phyloP scores from a whole-genome alignment of 1,140 invertebrate genomes.

The Ceratina japonica region DNA sequence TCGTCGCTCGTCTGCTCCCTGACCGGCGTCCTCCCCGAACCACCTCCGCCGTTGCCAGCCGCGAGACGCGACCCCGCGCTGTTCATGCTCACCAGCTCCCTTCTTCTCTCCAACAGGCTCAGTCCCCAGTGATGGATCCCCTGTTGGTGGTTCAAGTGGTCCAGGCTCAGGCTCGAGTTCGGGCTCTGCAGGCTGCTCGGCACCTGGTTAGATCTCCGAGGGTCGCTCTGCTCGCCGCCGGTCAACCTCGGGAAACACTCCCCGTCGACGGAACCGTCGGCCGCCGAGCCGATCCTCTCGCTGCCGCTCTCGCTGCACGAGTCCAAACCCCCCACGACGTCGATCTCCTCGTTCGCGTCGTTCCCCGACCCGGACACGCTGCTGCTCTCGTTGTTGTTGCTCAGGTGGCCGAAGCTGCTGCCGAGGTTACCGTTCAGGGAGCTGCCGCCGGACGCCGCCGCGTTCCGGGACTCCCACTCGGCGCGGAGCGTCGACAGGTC shows the following conservation, averaged over 20 bases:
- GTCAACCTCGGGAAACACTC: conserved; percentile 70
- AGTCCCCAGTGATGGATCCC: conserved; percentile 77
- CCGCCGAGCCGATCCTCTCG: conserved; percentile 82
- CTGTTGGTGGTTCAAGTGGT: conserved; percentile 75
- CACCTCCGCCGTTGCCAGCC: conserved; percentile 63
- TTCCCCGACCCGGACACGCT: conserved; percentile 86
- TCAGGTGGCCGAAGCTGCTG: conserved; percentile 66
- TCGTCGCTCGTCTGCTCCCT: conserved; percentile 75
- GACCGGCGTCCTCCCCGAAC: conserved; percentile 40
- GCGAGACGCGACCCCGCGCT: conserved; percentile 42
- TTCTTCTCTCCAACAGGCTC: conserved; percentile 74
- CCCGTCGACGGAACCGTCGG: conserved; percentile 82
- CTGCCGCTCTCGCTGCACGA: conserved; percentile 82
- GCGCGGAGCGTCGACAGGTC: conserved; percentile 88
- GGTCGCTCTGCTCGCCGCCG: conserved; percentile 46
- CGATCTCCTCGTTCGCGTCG: conserved; percentile 87
- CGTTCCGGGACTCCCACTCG: conserved; percentile 89
- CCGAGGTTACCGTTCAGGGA: conserved; percentile 64
- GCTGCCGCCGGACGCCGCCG: conserved; percentile 66
- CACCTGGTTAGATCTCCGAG: conserved; percentile 52
- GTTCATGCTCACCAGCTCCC: conserved; percentile 71
- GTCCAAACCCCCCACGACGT: conserved; percentile 86
- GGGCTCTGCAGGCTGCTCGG: conserved; percentile 44
- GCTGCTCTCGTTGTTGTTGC: conserved; percentile 82
- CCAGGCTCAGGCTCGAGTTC: conserved; percentile 61